Evolutionary conservation across 2,888 invertebrate species (phyloP), one percentile per base, ranked within the genome.

Genomic region (Andrena fulva): DNA sequence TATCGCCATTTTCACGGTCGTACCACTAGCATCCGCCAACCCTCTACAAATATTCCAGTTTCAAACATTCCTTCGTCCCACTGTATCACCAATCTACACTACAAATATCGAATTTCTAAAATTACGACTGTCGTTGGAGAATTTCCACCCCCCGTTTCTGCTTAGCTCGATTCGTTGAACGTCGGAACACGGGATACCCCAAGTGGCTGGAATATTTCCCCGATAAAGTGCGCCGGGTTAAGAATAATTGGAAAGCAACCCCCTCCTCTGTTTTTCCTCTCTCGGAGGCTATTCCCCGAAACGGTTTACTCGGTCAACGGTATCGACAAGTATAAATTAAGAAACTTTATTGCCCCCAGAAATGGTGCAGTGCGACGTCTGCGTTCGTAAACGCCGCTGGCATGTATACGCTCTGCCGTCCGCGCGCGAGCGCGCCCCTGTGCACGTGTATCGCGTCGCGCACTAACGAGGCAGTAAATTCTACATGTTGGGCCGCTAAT

Each of bases 381-480:
- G 81, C 75, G 80, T 80, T 75, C 60, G 75, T 78, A 78, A 77
- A 81, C 76, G 84, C 42, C 52, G 31, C 50, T 7, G 52, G 56
- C 66, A 56, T 66, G 66, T 74, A 60, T 77, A 68, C 54, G 20
- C 31, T 35, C 60, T 48, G 20, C 52, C 56, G 56, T 56, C 5
- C 27, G 27, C 42, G 59, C 54, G 63, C 27, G 52, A 50, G 35
- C 42, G 42, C 42, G 42, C 12, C 42, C 12, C 12, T 4, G 4
- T 42, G 42, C 5, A 56, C 73, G 62, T 79, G 62, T 59, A 60
- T 29, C 33, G 64, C 66, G 66, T 78, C 62, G 80, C 80, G 83
- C 80, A 75, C 86, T 86, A 86, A 86, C 86, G 85, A 86, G 86
- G 68, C 71, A 79, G 81, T 86, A 86, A 85, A 86, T 85, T 85